These are phyloP conservation scores for Tapirus terrestris DNA, from an alignment of 2,113 vertebrate genomes.

Conservation along the genomic window DNA sequence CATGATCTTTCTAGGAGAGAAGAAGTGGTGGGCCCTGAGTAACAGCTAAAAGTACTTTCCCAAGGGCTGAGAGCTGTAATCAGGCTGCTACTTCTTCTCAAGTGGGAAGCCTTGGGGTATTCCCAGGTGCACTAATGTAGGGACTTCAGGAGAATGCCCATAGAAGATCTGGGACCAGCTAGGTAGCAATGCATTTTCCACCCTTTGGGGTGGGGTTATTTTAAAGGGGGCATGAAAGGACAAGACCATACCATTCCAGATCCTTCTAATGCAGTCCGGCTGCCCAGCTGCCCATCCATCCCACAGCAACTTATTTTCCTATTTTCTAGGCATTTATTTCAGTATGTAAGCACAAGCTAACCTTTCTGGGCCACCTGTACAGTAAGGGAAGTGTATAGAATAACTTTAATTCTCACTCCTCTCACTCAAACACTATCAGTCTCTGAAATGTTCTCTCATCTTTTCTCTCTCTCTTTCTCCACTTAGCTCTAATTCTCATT, in stretches of 20 bases:
- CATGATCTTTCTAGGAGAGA: constrained; percentile 33
- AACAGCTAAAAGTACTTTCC: background rate
- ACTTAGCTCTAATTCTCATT: background rate
- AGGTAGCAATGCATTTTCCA: background rate
- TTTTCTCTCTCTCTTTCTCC: background rate
- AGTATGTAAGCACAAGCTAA: constrained; percentile 10
- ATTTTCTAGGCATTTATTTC: constrained; percentile 54
- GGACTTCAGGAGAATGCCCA: background rate
- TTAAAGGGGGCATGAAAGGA: background rate
- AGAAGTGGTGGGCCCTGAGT: background rate
- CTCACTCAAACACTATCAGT: background rate
- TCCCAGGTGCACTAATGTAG: background rate
- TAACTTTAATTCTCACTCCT: background rate
- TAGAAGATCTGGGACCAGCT: background rate
- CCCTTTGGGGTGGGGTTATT: background rate
- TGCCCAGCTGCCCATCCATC: background rate
- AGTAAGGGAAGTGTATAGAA: constrained; percentile 15
- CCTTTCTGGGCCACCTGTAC: constrained; percentile 19
- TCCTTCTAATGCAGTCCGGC: background rate
- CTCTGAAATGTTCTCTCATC: background rate
- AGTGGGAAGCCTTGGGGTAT: background rate
- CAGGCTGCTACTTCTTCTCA: constrained; percentile 32
- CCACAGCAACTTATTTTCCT: constrained; percentile 46
- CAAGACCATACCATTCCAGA: constrained; percentile 1
- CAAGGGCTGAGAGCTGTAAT: constrained; percentile 17